Conservation (phyloP, 2,888 invertebrate genomes). For the Ophion costatus region DNA sequence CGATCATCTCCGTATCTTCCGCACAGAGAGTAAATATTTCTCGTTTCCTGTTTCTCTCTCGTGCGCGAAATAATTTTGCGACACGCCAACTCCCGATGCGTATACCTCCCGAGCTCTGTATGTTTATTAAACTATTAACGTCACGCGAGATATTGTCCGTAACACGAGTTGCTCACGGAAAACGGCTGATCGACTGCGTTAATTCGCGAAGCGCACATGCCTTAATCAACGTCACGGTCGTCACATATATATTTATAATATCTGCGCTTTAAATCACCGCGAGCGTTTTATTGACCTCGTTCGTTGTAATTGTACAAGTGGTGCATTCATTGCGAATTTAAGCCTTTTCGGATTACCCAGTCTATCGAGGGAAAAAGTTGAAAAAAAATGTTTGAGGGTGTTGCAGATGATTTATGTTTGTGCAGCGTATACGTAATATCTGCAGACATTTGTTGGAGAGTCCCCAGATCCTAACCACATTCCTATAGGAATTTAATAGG, state of each 20-base stretch:
- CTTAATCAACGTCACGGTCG: constrained; percentile 46
- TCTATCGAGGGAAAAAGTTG: no score
- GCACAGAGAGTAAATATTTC: constrained; percentile 19
- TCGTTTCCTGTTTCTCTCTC: constrained; percentile 32
- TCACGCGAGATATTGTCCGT: constrained; percentile 48
- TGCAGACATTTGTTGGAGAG: no score
- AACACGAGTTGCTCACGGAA: constrained; percentile 25
- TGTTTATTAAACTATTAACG: constrained; percentile 62
- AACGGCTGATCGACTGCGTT: constrained; percentile 57
- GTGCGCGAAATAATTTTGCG: constrained; percentile 53
- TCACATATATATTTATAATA: constrained; percentile 10
- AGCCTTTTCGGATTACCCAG: no score
- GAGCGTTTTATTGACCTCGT: neutral
- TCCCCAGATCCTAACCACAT: no score
- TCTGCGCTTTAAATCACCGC: constrained; percentile 6
- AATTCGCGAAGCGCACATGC: constrained; percentile 44
- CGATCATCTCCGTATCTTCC: constrained; percentile 38
- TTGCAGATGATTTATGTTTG: no score
- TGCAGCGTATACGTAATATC: no score
- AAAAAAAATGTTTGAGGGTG: no score
- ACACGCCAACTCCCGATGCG: constrained; percentile 42
- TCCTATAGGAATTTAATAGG: no score
- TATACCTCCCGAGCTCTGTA: neutral
- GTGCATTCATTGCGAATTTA: no score
- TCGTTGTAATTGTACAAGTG: no score